phyloP scores from a whole-genome alignment of 1,140 invertebrate species.

The Aphelenchoides fujianensis region DNA sequence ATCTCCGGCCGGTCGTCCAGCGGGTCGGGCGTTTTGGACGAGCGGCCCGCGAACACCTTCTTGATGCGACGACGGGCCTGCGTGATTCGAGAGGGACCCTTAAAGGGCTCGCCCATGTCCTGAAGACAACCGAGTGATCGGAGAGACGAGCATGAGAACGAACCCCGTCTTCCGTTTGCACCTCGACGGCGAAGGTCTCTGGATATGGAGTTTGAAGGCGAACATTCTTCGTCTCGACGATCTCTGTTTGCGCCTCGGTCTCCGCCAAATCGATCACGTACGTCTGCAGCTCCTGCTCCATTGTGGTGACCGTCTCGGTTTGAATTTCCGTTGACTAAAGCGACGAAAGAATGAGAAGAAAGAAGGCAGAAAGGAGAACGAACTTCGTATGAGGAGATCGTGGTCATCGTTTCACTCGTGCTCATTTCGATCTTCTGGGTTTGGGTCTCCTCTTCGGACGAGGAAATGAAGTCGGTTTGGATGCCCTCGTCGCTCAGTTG shows the following conservation, averaged over 20 bases:
- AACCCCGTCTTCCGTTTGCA: slow-evolving; percentile 44
- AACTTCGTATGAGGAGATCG: slow-evolving; percentile 10
- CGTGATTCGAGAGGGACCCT: background rate
- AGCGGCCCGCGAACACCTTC: slow-evolving; percentile 3
- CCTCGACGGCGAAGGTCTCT: slow-evolving; percentile 42
- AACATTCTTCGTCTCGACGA: slow-evolving; percentile 50
- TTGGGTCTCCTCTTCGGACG: slow-evolving; percentile 35
- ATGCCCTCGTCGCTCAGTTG: no score
- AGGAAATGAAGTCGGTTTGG: slow-evolving; percentile 35
- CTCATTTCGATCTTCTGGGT: slow-evolving; percentile 23
- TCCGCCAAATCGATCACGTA: slow-evolving; percentile 50
- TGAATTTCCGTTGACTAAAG: slow-evolving; percentile 44
- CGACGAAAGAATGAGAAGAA: background rate
- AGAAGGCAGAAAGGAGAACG: background rate
- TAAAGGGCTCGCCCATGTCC: background rate
- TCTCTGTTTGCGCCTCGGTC: slow-evolving; percentile 53
- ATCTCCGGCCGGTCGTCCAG: slow-evolving; percentile 11
- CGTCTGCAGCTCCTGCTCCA: slow-evolving; percentile 55
- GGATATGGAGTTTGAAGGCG: slow-evolving; percentile 54
- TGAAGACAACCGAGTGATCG: background rate
- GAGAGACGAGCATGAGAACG: background rate
- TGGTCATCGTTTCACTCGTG: slow-evolving; percentile 46
- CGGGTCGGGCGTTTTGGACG: background rate
- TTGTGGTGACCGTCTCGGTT: slow-evolving; percentile 40
- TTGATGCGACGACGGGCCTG: background rate